These are phyloP conservation scores for Argyrosomus japonicus DNA, from an alignment of 2,113 vertebrate species.

Conservation along the genomic window DNA sequence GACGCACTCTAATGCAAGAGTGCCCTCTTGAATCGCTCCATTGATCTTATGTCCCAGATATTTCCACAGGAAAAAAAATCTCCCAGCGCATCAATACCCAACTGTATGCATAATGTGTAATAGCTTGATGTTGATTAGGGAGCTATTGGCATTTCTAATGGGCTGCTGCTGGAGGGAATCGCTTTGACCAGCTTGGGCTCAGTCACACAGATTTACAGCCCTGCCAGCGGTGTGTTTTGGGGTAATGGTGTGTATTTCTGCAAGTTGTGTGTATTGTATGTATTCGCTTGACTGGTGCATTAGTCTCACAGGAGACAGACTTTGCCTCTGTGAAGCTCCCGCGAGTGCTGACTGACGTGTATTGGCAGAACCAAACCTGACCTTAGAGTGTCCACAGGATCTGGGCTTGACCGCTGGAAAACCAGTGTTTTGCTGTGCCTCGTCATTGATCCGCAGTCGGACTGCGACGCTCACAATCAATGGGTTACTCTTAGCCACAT, in stretches of 20 bases:
- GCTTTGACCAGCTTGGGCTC: slow-evolving; percentile 23
- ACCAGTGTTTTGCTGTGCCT: slow-evolving; percentile 27
- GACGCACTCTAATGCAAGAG: slow-evolving; percentile 57
- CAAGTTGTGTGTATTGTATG: slow-evolving; percentile 5
- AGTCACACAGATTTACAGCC: slow-evolving; percentile 27
- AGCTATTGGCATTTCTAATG: slow-evolving; percentile 65
- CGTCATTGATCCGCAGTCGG: slow-evolving; percentile 56
- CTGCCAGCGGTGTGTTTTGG: background rate
- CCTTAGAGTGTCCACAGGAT: slow-evolving; percentile 55
- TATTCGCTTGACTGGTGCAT: background rate
- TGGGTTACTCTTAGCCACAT: slow-evolving; percentile 56
- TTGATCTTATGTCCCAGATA: slow-evolving; percentile 67
- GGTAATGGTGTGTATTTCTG: background rate
- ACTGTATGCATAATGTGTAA: slow-evolving; percentile 63
- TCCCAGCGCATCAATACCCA: slow-evolving; percentile 42
- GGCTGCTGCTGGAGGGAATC: slow-evolving; percentile 36
- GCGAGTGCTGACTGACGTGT: slow-evolving; percentile 29
- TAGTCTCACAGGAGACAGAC: slow-evolving; percentile 7
- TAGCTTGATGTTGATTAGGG: slow-evolving; percentile 65
- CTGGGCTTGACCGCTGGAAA: slow-evolving; percentile 29
- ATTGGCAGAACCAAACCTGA: slow-evolving; percentile 51
- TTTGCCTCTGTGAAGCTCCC: slow-evolving; percentile 10
- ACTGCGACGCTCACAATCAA: slow-evolving; percentile 56
- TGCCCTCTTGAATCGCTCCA: slow-evolving; percentile 62
- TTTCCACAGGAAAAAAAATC: slow-evolving; percentile 48